phyloP scores from a whole-genome alignment of 2,888 invertebrate species.

The Steinernema scapterisci region DNA sequence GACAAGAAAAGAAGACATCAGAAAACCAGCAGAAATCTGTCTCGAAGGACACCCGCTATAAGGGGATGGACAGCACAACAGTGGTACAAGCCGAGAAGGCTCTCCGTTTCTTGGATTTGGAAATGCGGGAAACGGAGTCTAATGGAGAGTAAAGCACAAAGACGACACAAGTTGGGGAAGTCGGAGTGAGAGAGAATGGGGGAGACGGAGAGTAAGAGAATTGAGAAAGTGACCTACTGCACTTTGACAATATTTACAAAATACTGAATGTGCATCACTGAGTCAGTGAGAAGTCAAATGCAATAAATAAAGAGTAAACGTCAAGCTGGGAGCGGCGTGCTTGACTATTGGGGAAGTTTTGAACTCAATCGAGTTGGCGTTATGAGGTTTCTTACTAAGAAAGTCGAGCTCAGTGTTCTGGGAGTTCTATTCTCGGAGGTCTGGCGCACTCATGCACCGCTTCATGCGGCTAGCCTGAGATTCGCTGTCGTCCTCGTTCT shows the following conservation, averaged over 20 bases:
- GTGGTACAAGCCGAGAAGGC: slow-evolving; percentile 5
- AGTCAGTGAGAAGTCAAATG: slow-evolving; percentile 23
- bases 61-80: slow-evolving; percentile 25
- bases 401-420: neutral
- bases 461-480: slow-evolving; percentile 34
- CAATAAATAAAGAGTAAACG: slow-evolving; percentile 27
- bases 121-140: neutral
- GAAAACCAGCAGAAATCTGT: slow-evolving; percentile 1
- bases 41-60: slow-evolving; percentile 14
- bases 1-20: neutral
- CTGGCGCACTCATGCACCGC: slow-evolving; percentile 38
- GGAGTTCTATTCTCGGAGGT: slow-evolving; percentile 32
- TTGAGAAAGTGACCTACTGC: slow-evolving; percentile 16
- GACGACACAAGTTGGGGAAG: neutral
- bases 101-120: slow-evolving; percentile 6
- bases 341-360: neutral
- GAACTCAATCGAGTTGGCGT: slow-evolving; percentile 15
- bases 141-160: neutral
- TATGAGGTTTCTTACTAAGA: neutral
- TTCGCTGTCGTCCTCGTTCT: slow-evolving; percentile 22
- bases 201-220: slow-evolving; percentile 1
- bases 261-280: slow-evolving; percentile 28
- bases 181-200: too few species aligned
- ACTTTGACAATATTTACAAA: slow-evolving; percentile 17
- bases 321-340: neutral